A percentile compares a stretch with the other conserved stretches of the same genome.
phyloP scores from a whole-genome alignment of 2,797 vertebrate genomes.

The Coilia nasus region DNA sequence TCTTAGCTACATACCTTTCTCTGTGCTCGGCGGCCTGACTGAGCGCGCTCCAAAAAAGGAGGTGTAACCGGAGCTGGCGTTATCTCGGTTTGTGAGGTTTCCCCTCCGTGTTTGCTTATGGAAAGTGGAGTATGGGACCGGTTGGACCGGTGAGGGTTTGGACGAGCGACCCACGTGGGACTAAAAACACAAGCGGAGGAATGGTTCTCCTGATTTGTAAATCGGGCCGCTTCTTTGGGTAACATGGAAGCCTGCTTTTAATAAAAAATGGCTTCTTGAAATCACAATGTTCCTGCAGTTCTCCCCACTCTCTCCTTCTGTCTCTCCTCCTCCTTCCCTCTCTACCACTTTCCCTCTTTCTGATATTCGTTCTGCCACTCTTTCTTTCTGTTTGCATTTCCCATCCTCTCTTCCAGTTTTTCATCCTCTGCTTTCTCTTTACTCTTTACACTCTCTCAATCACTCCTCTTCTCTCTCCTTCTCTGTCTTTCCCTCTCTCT shows the following conservation, averaged over 20 bases:
- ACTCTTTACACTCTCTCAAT: not conserved
- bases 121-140: not conserved
- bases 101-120: conserved; percentile 16
- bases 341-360: not conserved
- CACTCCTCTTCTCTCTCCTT: not conserved
- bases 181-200: not conserved
- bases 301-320: too few species aligned
- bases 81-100: not conserved
- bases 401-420: not conserved
- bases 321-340: not conserved
- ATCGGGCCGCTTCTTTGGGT: not conserved
- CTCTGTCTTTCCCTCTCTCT: not conserved
- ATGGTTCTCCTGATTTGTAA: not conserved
- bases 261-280: not conserved
- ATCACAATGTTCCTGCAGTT: not conserved
- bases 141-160: not conserved
- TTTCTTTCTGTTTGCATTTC: not conserved
- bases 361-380: too few species aligned
- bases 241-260: not conserved
- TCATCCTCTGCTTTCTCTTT: not conserved
- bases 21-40: not conserved
- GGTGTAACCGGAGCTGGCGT: not conserved
- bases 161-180: not conserved
- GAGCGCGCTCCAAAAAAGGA: not conserved
- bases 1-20: conserved; percentile 9